Base-by-base conservation (phyloP, 2,113 vertebrate genomes). In the Isurus oxyrinchus region DNA sequence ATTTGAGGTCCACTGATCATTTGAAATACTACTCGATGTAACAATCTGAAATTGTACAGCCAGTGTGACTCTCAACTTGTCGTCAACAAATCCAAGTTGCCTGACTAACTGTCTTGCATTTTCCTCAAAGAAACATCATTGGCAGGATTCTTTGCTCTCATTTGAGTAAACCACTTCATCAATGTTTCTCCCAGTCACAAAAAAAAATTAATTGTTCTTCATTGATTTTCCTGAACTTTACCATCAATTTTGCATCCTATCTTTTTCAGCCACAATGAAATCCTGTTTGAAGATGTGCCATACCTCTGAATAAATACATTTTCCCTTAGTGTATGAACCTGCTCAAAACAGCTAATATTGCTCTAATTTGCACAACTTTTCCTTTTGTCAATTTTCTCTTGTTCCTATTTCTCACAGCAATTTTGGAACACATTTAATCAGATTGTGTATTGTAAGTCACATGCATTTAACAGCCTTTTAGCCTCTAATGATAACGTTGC, bases 71-170 rank as follows among this genome's bases (percentile, higher is more conserved):
- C 90, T n/a, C 35, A 21, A 61, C 13, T 19, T 93, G 90, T 93
- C 69, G 27, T 72, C 79, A 84, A 84, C 79, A 84, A 40, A 84
- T 31, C n/a, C n/a, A 84, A 44, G 79, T 2, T 44, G 14, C 16
- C 35, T 35, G 27, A 93, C 5, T 61, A 61, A 93, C 57, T 63
- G 25, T 35, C 5, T 40, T 93, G 90, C 27, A 57, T 27, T 57
- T 90, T 90, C 53, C 53, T 59, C 55, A 90, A 90, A 53, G 27
- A 55, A 87, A 90, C 55, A 35, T 27, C 25, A 57, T 35, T 61
- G 88, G 59, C 90, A 93, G 55, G 90, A n/a, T 93, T 40, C 90
- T 93, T 59, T 93, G 90, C 61, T 93, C 90, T 93, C 90, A 93
- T 93, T 93, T 93, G 59, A 57, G 57, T n/a, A 93, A 61, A 93